Evolutionary conservation across 2,797 vertebrate genomes (phyloP).

Genomic region (Cynodonichthys magdalenae): DNA sequence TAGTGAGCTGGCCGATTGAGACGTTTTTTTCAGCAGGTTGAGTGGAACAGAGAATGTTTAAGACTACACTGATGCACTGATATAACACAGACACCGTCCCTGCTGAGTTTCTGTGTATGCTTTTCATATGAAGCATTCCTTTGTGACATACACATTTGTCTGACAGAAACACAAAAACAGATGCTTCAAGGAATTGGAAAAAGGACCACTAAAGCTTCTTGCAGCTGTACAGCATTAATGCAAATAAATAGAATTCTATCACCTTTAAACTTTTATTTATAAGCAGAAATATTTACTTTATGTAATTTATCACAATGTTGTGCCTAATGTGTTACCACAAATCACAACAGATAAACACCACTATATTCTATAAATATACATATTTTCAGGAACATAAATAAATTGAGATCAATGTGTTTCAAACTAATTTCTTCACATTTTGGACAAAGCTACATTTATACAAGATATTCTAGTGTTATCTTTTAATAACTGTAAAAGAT

Average conservation of each 20-base stretch:
- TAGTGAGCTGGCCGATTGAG: too few relatives aligned
- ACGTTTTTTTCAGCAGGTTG: not conserved
- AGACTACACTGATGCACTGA: slow-evolving; percentile 4
- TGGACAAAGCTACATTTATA: too few relatives aligned
- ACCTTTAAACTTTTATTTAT: slow-evolving; percentile 8
- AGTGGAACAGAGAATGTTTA: slow-evolving; percentile 3
- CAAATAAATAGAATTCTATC: not conserved
- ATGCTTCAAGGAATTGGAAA: slow-evolving; percentile 35
- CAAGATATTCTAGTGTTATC: too few relatives aligned
- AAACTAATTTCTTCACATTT: too few relatives aligned
- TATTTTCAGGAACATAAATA: too few relatives aligned
- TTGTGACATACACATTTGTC: slow-evolving; percentile 47
- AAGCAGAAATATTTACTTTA: not conserved
- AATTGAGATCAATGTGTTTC: too few relatives aligned
- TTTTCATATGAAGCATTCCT: slow-evolving; percentile 43
- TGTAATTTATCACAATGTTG: not conserved
- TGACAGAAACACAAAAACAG: slow-evolving; percentile 27
- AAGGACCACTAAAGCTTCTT: slow-evolving; percentile 17
- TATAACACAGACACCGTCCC: slow-evolving; percentile 17
- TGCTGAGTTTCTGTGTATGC: slow-evolving; percentile 8
- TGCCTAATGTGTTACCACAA: too few relatives aligned
- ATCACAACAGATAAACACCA: too few relatives aligned
- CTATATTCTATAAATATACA: too few relatives aligned
- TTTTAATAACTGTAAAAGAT: too few relatives aligned
- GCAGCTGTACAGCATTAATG: slow-evolving; percentile 3